Conservation (phyloP, 2,113 vertebrate species). For the Sakesphorus luctuosus region DNA sequence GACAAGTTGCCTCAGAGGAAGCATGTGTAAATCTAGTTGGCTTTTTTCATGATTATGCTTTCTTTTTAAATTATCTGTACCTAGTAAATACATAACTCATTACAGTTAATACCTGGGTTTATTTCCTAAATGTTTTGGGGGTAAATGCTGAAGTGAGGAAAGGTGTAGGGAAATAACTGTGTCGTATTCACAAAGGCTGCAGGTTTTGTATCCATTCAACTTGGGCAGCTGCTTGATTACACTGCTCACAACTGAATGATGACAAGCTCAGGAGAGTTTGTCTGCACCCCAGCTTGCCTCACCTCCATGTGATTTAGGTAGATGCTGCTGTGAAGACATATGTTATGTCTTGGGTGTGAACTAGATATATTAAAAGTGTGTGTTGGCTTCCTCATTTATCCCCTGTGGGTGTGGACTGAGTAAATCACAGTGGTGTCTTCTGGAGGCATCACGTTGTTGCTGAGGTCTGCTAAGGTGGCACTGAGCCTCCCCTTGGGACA, state of each 20-base stretch:
- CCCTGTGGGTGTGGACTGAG: background rate
- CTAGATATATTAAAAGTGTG: background rate
- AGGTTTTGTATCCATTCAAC: background rate
- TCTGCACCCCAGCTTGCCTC: background rate
- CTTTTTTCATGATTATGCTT: background rate
- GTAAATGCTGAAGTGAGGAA: background rate
- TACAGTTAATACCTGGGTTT: background rate
- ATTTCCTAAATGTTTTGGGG: background rate
- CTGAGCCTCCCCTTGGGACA: background rate
- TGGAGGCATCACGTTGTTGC: background rate
- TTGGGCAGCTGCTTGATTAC: background rate
- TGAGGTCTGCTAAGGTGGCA: background rate
- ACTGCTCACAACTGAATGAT: background rate
- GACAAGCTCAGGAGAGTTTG: background rate
- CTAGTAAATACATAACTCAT: background rate
- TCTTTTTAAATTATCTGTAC: background rate
- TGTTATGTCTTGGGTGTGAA: background rate
- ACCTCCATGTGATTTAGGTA: background rate
- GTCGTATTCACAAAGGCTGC: background rate
- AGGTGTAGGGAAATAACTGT: background rate
- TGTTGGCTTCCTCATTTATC: background rate
- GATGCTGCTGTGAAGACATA: background rate
- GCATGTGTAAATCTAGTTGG: background rate
- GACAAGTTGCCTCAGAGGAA: background rate
- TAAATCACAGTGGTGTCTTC: background rate